Evolutionary conservation across 2,797 vertebrate species (phyloP).

Genomic region (Pipistrellus pipistrellus): DNA sequence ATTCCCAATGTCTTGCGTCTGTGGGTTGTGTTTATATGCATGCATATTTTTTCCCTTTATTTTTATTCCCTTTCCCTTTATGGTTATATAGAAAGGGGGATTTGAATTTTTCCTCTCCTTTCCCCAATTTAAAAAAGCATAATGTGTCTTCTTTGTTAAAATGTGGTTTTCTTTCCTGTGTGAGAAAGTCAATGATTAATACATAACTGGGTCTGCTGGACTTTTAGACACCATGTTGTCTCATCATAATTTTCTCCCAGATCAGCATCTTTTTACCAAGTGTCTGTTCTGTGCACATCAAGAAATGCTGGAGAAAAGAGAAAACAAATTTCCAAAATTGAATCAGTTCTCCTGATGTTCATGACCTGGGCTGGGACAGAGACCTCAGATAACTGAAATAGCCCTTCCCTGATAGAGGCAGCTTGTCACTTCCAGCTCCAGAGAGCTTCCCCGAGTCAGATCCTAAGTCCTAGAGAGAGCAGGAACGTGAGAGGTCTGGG

Average conservation of each 20-base stretch:
- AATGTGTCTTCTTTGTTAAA: not conserved
- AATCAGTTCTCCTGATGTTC: not conserved
- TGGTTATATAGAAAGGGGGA: not conserved
- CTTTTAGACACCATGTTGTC: constrained; percentile 45
- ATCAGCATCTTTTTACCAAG: constrained; percentile 63
- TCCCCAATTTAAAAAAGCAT: not conserved
- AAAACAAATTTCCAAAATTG: not conserved
- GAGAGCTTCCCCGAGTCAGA: not conserved
- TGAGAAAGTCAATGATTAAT: constrained; percentile 67
- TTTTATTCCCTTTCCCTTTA: not conserved
- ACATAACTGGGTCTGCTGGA: constrained; percentile 53
- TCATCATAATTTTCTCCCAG: constrained; percentile 1
- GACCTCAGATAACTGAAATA: fast-evolving
- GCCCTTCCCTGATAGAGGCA: fast-evolving
- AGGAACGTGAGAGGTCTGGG: fast-evolving
- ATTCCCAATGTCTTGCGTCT: too few species aligned
- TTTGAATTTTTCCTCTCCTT: not conserved
- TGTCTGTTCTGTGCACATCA: not conserved
- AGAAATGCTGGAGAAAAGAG: constrained; percentile 5
- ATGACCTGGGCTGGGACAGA: not conserved
- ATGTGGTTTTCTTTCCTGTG: not conserved
- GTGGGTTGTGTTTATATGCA: too few species aligned
- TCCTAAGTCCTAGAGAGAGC: not conserved
- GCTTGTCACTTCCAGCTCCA: not conserved
- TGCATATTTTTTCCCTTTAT: not conserved